Base-by-base conservation (phyloP, 2,888 invertebrate genomes). In the Philhelius pedissequus region DNA sequence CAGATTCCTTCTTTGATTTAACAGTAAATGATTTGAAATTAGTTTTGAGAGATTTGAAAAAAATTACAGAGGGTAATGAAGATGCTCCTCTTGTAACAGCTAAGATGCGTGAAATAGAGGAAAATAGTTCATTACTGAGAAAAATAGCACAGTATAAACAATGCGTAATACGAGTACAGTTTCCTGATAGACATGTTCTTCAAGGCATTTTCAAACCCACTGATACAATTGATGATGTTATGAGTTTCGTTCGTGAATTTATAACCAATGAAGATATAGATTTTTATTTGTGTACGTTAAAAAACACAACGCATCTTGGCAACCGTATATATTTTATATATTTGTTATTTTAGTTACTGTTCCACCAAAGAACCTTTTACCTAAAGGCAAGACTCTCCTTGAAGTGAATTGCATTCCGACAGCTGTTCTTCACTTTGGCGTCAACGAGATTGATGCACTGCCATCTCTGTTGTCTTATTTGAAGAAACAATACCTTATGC, bases 1-100 rank as follows among this genome's bases (percentile, higher is more conserved):
- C 96, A 0, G 97, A 98, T 91, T 96, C 96, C 62, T 98, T 98
- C 91, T 98, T 96, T 90, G 96, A 97, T 84, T 91, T 98, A 48
- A 96, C 96, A 1, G 93, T 96, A 50, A 94, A 95, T 75, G 98
- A 98, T 92, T 94, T 97, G 0, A 94, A 94, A 88, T 93, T 93
- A 89, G 92, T 98, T 75, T 93, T 96, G 73, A 93, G 94, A 68
- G 97, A 97, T 88, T 93, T 96, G 35, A 95, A 95, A 88, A 94
- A 94, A 88, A 92, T 93, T 45, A 91, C 95, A 4, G 90, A 93
- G 32, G 93, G 94, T 68, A 89, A 95, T 73, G 96, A 96, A 89
- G 95, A 96, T 77, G 93, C 94, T 11, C 96, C 96, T 1, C 91
- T 98, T 54, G 91, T 95, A 88, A 97, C 97, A 0, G 91, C 93